These are phyloP conservation scores for Toxostoma redivivum DNA, from an alignment of 2,113 vertebrate species.

Conservation along the genomic window DNA sequence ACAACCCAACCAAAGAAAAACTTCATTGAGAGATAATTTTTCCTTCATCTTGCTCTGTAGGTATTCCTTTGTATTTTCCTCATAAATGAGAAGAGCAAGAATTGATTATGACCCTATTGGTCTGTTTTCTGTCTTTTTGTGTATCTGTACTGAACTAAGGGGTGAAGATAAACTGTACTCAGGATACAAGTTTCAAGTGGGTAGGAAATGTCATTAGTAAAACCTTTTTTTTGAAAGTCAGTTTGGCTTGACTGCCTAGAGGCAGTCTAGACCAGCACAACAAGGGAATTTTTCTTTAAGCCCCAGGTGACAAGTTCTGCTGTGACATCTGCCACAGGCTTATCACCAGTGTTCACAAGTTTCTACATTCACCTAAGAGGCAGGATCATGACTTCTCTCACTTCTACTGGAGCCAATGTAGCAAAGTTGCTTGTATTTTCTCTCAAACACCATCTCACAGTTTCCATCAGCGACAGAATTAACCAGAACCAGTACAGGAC, in stretches of 20 bases:
- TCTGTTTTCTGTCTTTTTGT: neutral
- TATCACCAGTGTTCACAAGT: neutral
- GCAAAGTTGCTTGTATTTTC: neutral
- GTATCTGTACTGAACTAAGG: neutral
- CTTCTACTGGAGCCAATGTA: neutral
- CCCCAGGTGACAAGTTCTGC: neutral
- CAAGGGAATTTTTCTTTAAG: neutral
- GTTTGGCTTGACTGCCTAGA: neutral
- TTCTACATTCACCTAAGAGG: neutral
- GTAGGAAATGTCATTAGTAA: neutral
- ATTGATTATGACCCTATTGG: neutral
- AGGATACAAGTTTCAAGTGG: neutral
- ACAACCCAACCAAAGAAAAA: neutral
- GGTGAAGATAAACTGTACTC: neutral
- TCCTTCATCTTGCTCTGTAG: neutral
- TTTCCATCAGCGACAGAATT: neutral
- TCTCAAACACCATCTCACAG: rapidly evolving
- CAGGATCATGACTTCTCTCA: neutral
- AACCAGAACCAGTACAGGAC: neutral
- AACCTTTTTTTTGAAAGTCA: neutral
- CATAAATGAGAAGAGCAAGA: neutral
- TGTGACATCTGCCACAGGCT: neutral
- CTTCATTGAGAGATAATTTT: neutral
- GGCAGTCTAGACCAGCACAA: neutral
- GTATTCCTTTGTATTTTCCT: neutral